Evolutionary conservation across 2,113 vertebrate species (phyloP).

Genomic region (Siniperca knerii): DNA sequence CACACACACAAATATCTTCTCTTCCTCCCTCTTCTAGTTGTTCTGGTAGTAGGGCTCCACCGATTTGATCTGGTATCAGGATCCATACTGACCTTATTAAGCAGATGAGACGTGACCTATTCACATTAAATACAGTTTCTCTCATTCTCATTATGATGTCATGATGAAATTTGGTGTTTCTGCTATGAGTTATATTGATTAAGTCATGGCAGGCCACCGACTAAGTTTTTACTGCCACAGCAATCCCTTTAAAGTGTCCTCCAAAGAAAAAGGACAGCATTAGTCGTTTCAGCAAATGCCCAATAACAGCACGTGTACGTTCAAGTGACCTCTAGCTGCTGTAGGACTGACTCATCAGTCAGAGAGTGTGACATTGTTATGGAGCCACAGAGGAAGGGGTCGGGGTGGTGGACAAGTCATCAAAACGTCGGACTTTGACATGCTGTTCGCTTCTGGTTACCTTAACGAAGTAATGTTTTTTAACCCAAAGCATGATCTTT

Average conservation of each 20-base stretch:
- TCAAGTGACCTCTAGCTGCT: neutral
- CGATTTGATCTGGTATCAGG: neutral
- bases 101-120: neutral
- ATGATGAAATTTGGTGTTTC: conserved; percentile 10
- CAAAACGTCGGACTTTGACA: neutral
- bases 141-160: conserved; percentile 6
- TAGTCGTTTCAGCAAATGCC: neutral
- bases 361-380: neutral
- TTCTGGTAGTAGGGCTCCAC: neutral
- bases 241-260: neutral
- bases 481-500: too few species aligned
- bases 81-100: conserved; percentile 26
- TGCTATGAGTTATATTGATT: neutral
- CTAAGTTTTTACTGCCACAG: neutral
- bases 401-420: neutral
- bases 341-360: conserved; percentile 16
- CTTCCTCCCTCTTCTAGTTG: conserved; percentile 4
- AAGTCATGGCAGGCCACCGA: neutral
- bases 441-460: too few species aligned
- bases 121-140: conserved; percentile 9
- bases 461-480: too few species aligned
- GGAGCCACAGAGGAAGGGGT: neutral
- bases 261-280: conserved; percentile 9
- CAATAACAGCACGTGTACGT: neutral
- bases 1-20: neutral